Percentiles rank a stretch among this genome's conserved stretches.
phyloP scores from a whole-genome alignment of 2,113 vertebrate genomes.

The Smithornis capensis region DNA sequence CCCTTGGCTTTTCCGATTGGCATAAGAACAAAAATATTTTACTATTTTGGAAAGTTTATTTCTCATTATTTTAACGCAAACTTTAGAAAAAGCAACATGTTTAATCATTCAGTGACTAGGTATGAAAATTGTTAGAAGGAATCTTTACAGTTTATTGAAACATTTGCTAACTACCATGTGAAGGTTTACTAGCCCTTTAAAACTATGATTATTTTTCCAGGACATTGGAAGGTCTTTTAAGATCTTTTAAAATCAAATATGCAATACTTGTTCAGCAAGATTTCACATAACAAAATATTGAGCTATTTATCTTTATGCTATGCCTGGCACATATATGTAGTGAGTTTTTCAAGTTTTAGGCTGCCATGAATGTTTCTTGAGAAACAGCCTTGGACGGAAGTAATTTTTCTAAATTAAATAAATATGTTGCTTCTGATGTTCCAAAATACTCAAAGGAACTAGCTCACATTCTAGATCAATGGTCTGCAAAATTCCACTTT shows the following conservation, averaged over 20 bases:
- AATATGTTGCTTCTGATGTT: constrained; percentile 44
- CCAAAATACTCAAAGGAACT: constrained; percentile 23
- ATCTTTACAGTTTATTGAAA: not conserved
- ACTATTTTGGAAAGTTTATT: not conserved
- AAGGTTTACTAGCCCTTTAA: constrained; percentile 29
- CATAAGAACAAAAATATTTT: not conserved
- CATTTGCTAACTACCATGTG: not conserved
- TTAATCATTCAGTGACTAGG: not conserved
- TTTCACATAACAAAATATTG: not conserved
- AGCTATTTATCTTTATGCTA: not conserved
- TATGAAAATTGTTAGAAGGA: not conserved
- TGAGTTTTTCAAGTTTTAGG: not conserved
- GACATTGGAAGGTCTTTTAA: not conserved
- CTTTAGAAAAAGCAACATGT: not conserved
- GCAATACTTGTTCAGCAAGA: not conserved
- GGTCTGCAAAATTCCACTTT: constrained; percentile 52
- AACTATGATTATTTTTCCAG: constrained; percentile 27
- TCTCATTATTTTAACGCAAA: not conserved
- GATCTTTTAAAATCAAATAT: not conserved
- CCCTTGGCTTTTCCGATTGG: not conserved
- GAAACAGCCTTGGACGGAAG: constrained; percentile 15
- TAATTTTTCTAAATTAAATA: constrained; percentile 58
- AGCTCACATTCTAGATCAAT: constrained; percentile 43
- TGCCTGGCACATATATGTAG: not conserved
- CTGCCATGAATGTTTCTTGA: constrained; percentile 5